Conservation (phyloP, 1,140 invertebrate genomes). For the Pentalonia nigronervosa region DNA sequence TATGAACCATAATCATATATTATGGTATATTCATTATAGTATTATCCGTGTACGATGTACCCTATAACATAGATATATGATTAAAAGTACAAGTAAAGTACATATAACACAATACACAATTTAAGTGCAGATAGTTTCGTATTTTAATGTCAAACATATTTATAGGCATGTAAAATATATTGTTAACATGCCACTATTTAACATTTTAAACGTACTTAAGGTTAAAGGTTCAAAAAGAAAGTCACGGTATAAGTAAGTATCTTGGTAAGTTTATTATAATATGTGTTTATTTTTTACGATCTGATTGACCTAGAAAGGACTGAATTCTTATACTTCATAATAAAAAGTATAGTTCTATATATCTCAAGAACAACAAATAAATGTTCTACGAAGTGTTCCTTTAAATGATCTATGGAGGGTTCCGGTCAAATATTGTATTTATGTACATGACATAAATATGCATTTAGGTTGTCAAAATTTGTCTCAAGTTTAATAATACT, state of each 20-base stretch:
- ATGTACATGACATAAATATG: neutral
- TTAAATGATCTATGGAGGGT: neutral
- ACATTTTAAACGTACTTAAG: neutral
- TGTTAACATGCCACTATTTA: neutral
- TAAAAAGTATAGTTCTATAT: neutral
- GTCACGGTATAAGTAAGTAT: neutral
- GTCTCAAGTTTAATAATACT: neutral
- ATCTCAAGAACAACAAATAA: neutral
- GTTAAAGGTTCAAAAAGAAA: constrained; percentile 34
- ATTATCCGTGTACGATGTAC: neutral
- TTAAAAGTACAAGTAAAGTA: neutral
- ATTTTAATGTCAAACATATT: neutral
- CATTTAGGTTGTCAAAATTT: neutral
- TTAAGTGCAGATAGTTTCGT: neutral
- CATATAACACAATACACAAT: constrained; percentile 2
- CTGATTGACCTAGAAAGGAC: neutral
- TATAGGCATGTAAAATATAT: neutral
- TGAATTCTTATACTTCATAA: neutral
- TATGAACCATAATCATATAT: neutral
- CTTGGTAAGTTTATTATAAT: neutral
- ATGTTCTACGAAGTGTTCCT: neutral
- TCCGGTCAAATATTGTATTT: neutral
- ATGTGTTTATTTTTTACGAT: neutral
- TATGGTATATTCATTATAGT: neutral
- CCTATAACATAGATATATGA: neutral